phyloP scores from a whole-genome alignment of 1,140 invertebrate genomes.

The Homarus americanus region DNA sequence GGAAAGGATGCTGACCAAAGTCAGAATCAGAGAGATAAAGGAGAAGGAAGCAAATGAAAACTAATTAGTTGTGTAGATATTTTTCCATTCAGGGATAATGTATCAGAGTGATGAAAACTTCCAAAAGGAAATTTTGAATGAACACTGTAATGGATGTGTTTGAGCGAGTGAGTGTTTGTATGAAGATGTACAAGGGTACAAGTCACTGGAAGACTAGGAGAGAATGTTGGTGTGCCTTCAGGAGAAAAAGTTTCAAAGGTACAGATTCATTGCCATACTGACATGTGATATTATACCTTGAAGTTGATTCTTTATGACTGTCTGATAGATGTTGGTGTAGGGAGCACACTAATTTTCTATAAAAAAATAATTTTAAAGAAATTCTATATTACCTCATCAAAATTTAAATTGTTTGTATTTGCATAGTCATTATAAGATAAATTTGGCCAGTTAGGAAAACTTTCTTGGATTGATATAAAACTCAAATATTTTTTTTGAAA shows the following conservation, averaged over 20 bases:
- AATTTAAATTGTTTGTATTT: not conserved
- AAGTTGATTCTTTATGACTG: slow-evolving; percentile 31
- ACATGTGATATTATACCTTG: slow-evolving; percentile 63
- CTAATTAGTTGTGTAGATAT: not conserved
- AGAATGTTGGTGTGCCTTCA: slow-evolving; percentile 46
- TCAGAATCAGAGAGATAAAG: slow-evolving; percentile 51
- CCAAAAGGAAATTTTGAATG: not conserved
- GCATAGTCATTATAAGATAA: too few relatives aligned
- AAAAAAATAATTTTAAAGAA: not conserved
- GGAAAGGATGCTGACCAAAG: slow-evolving; percentile 43
- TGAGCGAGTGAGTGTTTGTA: slow-evolving; percentile 9
- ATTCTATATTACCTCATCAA: not conserved
- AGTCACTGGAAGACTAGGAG: slow-evolving; percentile 8
- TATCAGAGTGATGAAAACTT: slow-evolving; percentile 20
- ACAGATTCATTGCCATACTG: slow-evolving; percentile 56
- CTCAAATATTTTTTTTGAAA: not conserved
- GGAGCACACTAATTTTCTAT: not conserved
- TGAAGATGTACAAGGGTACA: not conserved
- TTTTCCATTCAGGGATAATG: slow-evolving; percentile 60
- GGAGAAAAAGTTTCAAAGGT: slow-evolving; percentile 21
- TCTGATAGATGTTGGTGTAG: slow-evolving; percentile 9
- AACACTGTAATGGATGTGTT: not conserved
- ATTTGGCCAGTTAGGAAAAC: not conserved
- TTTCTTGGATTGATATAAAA: not conserved
- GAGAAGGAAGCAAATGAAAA: slow-evolving; percentile 53